A percentile compares a stretch with the other conserved stretches of the same genome.
Evolutionary conservation across 2,797 vertebrate genomes (phyloP).

Genomic region (Garrulus glandarius): DNA sequence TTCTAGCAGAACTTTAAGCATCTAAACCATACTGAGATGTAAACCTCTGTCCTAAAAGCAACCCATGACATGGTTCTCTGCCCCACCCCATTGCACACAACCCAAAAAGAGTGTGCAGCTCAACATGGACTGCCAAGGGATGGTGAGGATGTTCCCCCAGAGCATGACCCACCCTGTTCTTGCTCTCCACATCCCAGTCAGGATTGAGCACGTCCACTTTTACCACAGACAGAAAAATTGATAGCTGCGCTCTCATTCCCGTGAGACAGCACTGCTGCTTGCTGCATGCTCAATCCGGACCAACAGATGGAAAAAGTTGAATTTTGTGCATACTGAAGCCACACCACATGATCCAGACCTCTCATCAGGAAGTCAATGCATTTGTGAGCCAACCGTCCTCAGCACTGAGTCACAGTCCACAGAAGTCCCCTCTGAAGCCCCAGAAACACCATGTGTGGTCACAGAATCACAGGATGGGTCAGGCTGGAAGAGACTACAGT

Average conservation of each 20-base stretch:
- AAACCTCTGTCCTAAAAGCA: not conserved
- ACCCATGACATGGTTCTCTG: not conserved
- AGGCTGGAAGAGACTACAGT: not conserved
- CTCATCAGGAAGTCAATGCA: not conserved
- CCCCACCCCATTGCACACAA: not conserved
- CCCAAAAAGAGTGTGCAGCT: not conserved
- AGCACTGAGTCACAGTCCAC: not conserved
- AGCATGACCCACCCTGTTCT: accelerated
- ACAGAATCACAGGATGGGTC: not conserved
- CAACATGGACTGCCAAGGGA: not conserved
- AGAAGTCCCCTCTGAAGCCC: not conserved
- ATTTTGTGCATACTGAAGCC: not conserved
- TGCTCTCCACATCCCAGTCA: not conserved
- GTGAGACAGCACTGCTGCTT: not conserved
- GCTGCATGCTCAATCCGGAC: accelerated
- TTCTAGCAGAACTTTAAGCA: not conserved
- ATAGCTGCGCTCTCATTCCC: accelerated
- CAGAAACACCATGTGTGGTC: not conserved
- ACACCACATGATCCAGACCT: not conserved
- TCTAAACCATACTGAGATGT: not conserved
- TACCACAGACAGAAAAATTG: not conserved
- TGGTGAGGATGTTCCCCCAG: not conserved
- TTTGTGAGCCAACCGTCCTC: not conserved
- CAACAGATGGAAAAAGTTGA: not conserved
- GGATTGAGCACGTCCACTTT: not conserved